Evolutionary conservation across 2,113 vertebrate species (phyloP).

Genomic region (Mionectes macconnelli): DNA sequence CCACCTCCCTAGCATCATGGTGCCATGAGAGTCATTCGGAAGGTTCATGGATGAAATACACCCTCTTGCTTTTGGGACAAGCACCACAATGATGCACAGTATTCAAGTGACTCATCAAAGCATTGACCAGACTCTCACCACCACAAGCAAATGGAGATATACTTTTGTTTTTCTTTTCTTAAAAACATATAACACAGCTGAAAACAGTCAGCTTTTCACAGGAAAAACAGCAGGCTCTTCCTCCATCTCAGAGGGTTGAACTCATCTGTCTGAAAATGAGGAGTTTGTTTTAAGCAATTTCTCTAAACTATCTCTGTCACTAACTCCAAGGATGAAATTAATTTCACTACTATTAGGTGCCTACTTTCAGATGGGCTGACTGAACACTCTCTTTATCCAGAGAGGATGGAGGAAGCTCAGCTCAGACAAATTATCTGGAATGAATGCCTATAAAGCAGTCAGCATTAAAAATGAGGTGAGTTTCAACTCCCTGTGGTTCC

Average conservation of each 20-base stretch:
- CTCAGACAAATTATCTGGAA: background rate
- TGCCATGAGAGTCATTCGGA: background rate
- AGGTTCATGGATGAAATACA: background rate
- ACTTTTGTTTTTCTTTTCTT: background rate
- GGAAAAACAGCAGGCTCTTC: conserved; percentile 14
- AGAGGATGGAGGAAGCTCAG: background rate
- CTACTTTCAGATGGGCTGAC: background rate
- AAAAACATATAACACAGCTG: background rate
- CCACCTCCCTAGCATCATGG: background rate
- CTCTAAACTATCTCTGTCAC: background rate
- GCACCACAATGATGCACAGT: background rate
- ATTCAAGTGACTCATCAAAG: background rate
- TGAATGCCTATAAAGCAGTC: background rate
- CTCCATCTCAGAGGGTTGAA: background rate
- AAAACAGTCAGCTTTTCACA: conserved; percentile 18
- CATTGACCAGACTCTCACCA: background rate
- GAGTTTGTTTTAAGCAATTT: background rate
- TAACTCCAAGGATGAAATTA: background rate
- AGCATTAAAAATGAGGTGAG: background rate
- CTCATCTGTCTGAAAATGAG: background rate
- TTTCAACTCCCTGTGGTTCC: background rate
- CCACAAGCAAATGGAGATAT: background rate
- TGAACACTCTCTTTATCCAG: background rate
- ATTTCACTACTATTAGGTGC: background rate
- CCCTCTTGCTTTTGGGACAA: background rate